Percentiles rank a stretch among this genome's conserved stretches.
These are phyloP conservation scores for Calypte anna DNA, from an alignment of 2,113 vertebrate genomes.

Conservation along the genomic window DNA sequence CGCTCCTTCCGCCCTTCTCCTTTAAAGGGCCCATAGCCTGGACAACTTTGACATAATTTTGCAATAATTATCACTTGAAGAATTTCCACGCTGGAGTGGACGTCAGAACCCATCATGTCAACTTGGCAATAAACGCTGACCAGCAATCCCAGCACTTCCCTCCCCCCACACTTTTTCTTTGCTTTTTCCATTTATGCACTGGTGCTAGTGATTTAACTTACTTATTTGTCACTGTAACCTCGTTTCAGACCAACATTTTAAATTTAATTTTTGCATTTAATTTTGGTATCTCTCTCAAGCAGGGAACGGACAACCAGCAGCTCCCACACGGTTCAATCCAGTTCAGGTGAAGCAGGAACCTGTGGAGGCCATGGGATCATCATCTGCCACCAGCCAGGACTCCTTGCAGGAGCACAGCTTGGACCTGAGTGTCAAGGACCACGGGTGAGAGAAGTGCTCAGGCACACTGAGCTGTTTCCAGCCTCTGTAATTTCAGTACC, in stretches of 20 bases:
- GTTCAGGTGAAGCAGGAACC: slow-evolving; percentile 90
- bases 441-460: slow-evolving; percentile 78
- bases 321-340: slow-evolving; percentile 83
- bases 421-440: slow-evolving; percentile 94
- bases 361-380: slow-evolving; percentile 64
- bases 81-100: slow-evolving; percentile 87
- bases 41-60: slow-evolving; percentile 97
- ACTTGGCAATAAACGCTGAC: slow-evolving; percentile 85
- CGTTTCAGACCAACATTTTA: neutral
- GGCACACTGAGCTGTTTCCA: neutral
- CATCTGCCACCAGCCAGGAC: slow-evolving; percentile 77
- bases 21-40: slow-evolving; percentile 88
- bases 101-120: slow-evolving; percentile 93
- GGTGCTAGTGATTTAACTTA: neutral
- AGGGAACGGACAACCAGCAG: slow-evolving; percentile 87
- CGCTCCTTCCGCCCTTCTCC: slow-evolving; percentile 81
- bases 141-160: slow-evolving; percentile 81
- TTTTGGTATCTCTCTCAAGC: neutral
- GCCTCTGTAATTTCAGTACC: neutral
- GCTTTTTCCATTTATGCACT: slow-evolving; percentile 48
- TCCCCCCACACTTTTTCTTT: slow-evolving; percentile 22
- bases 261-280: neutral
- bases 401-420: slow-evolving; percentile 91
- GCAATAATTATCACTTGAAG: slow-evolving; percentile 98
- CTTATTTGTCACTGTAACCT: neutral